Conservation (phyloP, 2,888 invertebrate genomes). For the Leucania comma region DNA sequence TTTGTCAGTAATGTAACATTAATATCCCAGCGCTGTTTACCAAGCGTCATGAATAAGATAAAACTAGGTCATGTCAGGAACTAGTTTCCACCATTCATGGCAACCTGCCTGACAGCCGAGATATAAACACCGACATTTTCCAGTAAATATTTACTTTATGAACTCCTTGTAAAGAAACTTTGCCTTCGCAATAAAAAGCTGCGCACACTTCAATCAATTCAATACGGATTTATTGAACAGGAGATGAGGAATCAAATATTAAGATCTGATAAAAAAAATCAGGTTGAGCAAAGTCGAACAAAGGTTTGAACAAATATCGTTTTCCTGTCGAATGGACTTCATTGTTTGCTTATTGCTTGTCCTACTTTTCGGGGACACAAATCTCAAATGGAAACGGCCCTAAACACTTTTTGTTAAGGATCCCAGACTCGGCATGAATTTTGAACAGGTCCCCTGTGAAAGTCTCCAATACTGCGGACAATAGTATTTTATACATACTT, state of each 20-base stretch:
- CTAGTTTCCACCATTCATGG: constrained; percentile 50
- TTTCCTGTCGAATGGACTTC: constrained; percentile 4
- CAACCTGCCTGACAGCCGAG: constrained; percentile 25
- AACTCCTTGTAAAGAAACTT: constrained; percentile 24
- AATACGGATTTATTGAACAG: constrained; percentile 28
- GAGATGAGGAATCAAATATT: constrained; percentile 16
- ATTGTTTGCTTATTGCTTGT: constrained; percentile 39
- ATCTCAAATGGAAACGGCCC: constrained; percentile 26
- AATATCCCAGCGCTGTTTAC: constrained; percentile 45
- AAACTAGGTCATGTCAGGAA: constrained; percentile 59
- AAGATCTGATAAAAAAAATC: not conserved
- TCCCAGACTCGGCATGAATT: constrained; percentile 40
- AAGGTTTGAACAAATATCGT: constrained; percentile 24
- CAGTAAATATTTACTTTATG: constrained; percentile 38
- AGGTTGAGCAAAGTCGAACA: constrained; percentile 27
- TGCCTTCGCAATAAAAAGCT: constrained; percentile 20
- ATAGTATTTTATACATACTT: not conserved
- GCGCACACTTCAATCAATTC: constrained; percentile 12
- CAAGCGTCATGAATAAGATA: constrained; percentile 50
- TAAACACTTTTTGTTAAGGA: constrained; percentile 42
- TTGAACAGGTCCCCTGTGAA: constrained; percentile 19
- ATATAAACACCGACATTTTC: constrained; percentile 32
- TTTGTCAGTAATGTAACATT: constrained; percentile 28
- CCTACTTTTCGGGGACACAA: constrained; percentile 16
- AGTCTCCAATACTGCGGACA: not conserved